Conservation (phyloP, 1,140 invertebrate species). For the Tenebrio molitor region DNA sequence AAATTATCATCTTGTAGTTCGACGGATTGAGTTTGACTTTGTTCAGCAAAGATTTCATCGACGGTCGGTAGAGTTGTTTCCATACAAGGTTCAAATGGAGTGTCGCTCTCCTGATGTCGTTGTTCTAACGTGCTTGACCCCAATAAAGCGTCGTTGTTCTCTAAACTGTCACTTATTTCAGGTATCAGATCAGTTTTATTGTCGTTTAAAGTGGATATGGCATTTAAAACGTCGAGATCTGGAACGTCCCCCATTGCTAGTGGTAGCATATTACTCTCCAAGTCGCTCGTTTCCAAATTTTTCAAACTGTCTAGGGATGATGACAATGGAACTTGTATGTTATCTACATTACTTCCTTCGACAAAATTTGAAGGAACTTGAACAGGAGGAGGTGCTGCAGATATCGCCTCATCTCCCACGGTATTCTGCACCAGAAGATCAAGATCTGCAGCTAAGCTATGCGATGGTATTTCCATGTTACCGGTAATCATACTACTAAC, state of each 20-base stretch:
- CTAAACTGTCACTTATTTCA: not conserved
- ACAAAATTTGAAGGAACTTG: too few relatives aligned
- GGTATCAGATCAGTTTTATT: conserved; percentile 9
- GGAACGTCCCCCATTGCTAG: conserved; percentile 8
- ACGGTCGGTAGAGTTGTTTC: conserved; percentile 1
- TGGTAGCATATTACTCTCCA: not conserved
- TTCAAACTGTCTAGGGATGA: not conserved
- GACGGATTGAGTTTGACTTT: not conserved
- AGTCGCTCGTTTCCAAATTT: not conserved
- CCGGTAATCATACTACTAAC: too few relatives aligned
- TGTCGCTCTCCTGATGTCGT: not conserved
- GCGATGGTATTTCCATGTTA: too few relatives aligned
- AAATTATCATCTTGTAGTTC: conserved; percentile 47
- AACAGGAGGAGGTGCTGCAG: too few relatives aligned
- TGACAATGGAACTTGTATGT: conserved; percentile 1
- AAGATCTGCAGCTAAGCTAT: not conserved
- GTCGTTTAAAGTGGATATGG: not conserved
- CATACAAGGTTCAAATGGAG: not conserved
- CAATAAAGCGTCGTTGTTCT: not conserved
- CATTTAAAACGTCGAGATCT: conserved; percentile 10
- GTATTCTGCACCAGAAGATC: not conserved
- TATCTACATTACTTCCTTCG: not conserved
- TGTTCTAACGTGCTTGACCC: not conserved
- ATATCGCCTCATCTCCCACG: not conserved
- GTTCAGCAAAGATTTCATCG: conserved; percentile 14